Evolutionary conservation across 2,888 invertebrate species (phyloP), one percentile per base, ranked within the genome.

Genomic region (Latrodectus elegans): DNA sequence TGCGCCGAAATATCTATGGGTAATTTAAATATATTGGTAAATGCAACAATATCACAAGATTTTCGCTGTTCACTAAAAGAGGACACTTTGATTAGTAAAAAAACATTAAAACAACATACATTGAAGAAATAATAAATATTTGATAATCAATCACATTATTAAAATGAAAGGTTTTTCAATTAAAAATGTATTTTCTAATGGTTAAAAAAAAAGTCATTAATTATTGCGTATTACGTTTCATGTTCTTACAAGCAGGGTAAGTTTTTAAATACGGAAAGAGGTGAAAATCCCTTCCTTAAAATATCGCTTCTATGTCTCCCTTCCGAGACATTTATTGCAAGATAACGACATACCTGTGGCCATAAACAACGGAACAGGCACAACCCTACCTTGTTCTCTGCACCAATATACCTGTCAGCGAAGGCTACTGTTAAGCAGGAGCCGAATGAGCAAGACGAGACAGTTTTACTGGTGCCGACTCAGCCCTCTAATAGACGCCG

Each of bases 401-500:
- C 55, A 14, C 38, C 64, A 70, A 86, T 86, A 86, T 76, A 86
- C 80, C 80, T 80, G 80, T 86, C 85, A 86, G 65, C 85, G 79
- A 17, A 65, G 72, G 10, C 17, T 65, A 64, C 72, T 55, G 64
- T 64, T 17, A 15, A 22, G 51, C 75, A 51, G 74, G 55, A 73
- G 67, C 67, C 49, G 26, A 73, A 73, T 68, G 53, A 68, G 51
- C n/a, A 78, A 60, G 73, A 11, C 77, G 65, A 78, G 84, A 85
- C 84, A 85, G 78, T 75, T 86, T 86, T 86, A 80, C 85, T 53
- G 85, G 17, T 64, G 85, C 85, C 74, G 75, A 65, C 71, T 71
- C 64, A 26, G 51, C 53, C 74, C 76, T 15, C 77, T 80, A 75
- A 76, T 80, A 80, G 85, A 74, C 71, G 74, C 65, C 79, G 75